Evolutionary conservation across 1,140 invertebrate species (phyloP).

Genomic region (Pachyrhynchus sulphureomaculatus): DNA sequence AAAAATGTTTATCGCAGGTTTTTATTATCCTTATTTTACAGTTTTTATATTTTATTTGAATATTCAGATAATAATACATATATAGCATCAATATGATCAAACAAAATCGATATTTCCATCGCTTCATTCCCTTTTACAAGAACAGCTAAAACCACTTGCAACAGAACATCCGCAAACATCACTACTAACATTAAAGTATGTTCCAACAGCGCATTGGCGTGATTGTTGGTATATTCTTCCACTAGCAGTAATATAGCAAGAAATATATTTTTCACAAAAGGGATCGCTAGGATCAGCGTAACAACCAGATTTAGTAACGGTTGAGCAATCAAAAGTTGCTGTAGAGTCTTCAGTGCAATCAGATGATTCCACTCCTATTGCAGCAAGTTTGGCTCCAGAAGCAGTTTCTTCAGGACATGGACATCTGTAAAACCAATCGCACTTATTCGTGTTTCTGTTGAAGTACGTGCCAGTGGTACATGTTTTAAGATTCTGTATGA

Average conservation of each 20-base stretch:
- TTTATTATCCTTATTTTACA: no score
- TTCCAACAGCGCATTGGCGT: background rate
- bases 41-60: no score
- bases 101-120: no score
- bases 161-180: conserved; percentile 5
- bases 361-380: no score
- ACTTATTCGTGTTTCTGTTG: background rate
- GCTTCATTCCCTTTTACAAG: background rate
- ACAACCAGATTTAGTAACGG: background rate
- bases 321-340: background rate
- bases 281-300: background rate
- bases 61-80: no score
- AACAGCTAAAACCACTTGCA: background rate
- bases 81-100: no score
- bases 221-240: background rate
- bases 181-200: background rate
- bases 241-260: background rate
- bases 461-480: background rate
- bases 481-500: background rate
- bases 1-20: no score
- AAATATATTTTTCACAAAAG: conserved; percentile 2
- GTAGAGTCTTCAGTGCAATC: background rate
- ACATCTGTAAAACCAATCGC: background rate
- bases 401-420: background rate
- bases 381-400: no score